A percentile compares a stretch with the other conserved stretches of the same genome.
Evolutionary conservation across 2,797 vertebrate genomes (phyloP).

Genomic region (Melopsittacus undulatus): DNA sequence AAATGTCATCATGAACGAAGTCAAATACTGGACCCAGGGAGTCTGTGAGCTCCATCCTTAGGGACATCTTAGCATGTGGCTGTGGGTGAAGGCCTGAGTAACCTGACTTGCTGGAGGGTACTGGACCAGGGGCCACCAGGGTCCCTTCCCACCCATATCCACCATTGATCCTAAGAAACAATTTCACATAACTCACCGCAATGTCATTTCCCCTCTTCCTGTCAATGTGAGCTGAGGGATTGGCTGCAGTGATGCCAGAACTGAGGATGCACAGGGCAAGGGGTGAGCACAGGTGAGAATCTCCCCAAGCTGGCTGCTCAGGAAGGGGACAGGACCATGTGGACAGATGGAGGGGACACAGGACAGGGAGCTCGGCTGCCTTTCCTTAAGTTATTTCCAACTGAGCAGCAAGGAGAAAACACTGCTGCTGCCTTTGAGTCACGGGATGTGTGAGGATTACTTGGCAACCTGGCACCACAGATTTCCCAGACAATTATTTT

Average conservation of each 20-base stretch:
- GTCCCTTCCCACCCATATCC: not conserved
- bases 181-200: not conserved
- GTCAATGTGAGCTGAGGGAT: rapidly evolving
- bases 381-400: not conserved
- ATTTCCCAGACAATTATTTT: slow-evolving; percentile 58
- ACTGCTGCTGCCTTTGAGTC: slow-evolving; percentile 28
- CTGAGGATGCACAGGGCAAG: not conserved
- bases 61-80: not conserved
- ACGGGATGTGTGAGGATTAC: slow-evolving; percentile 23
- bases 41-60: not conserved
- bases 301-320: not conserved
- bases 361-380: not conserved
- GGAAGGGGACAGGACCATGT: not conserved
- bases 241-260: not conserved
- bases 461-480: slow-evolving; percentile 31
- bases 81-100: not conserved
- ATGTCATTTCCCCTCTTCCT: not conserved
- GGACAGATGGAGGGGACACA: rapidly evolving
- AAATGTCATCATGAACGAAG: rapidly evolving
- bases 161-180: not conserved
- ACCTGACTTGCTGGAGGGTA: not conserved
- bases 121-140: not conserved
- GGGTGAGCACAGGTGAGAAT: rapidly evolving
- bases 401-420: not conserved
- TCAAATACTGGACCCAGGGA: not conserved